Evolutionary conservation across 2,797 vertebrate species (phyloP), one percentile per base, ranked within the genome.

Genomic region (Falco berigora): DNA sequence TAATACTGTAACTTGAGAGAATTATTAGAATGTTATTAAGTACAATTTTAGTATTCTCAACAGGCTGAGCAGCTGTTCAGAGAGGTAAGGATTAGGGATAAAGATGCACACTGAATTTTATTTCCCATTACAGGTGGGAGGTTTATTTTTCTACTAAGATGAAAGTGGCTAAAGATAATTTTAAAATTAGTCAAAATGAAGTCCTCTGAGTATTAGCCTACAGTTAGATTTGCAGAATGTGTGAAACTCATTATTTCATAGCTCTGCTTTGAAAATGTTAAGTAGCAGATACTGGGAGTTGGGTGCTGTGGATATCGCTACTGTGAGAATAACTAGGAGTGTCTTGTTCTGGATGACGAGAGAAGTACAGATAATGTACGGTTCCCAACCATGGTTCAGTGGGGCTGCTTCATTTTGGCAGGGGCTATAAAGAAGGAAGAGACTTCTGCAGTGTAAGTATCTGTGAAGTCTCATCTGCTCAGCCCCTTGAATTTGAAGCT

Each of bases 21-120:
- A 84, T 84, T 64, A 91, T 80, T 87, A 81, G 59, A 79, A 38
- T 86, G 22, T 67, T 94, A 53, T 73, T 76, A 95, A 91, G 38
- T 80, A 52, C 22, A 64, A 3, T 64, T 66, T 75, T 67, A 47
- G 19, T 86, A 66, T 92, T 95, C 86, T 94, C 52, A 92, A 46
- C n/a, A 94, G 86, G n/a, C 74, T 90, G 66, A 88, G 47, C 49
- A 92, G 64, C 68, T 93, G 53, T 74, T 88, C 23, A 24, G 32
- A 91, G 76, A 93, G 36, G 68, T 95, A 72, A 47, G 72, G 52
- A 89, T 83, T 90, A 87, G 46, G 42, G 74, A 88, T 81, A 79
- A 91, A 86, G 49, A 67, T 32, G 19, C 73, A 42, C 17, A 4
- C 49, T 87, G 75, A 72, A 72, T 88, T 91, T 90, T 90, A 66